These are phyloP conservation scores for Papilio polyxenes DNA, from an alignment of 1,140 invertebrate genomes.

Conservation along the genomic window DNA sequence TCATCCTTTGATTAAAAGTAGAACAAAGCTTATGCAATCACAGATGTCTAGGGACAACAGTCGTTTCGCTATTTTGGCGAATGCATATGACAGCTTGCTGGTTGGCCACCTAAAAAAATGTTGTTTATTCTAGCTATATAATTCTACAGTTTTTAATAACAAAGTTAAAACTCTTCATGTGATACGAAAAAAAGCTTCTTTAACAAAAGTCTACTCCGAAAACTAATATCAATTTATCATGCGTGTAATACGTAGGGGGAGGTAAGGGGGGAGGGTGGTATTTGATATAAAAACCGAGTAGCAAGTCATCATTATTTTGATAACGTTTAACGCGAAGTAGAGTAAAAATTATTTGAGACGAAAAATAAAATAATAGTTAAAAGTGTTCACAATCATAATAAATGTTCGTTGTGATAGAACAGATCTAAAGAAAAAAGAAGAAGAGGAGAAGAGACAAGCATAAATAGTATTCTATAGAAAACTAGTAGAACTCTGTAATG, in stretches of 20 bases:
- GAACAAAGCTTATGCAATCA: too few species aligned
- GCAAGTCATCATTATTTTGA: background rate
- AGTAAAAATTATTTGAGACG: background rate
- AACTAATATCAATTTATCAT: constrained; percentile 16
- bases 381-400: background rate
- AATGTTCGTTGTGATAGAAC: too few species aligned
- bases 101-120: too few species aligned
- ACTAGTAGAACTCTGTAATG: too few species aligned
- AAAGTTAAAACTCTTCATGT: background rate
- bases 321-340: background rate
- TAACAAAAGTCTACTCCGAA: background rate
- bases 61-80: too few species aligned
- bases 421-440: too few species aligned
- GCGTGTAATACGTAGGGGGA: background rate
- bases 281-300: background rate
- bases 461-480: too few species aligned
- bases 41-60: too few species aligned
- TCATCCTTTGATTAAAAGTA: too few species aligned
- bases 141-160: background rate
- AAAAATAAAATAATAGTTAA: background rate
- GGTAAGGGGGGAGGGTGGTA: background rate
- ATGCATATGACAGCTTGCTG: too few species aligned
- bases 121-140: too few species aligned
- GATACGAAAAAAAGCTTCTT: background rate
- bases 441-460: too few species aligned